Evolutionary conservation across 2,888 invertebrate species (phyloP), one percentile per base, ranked within the genome.

Genomic region (Petrophora chlorosata): DNA sequence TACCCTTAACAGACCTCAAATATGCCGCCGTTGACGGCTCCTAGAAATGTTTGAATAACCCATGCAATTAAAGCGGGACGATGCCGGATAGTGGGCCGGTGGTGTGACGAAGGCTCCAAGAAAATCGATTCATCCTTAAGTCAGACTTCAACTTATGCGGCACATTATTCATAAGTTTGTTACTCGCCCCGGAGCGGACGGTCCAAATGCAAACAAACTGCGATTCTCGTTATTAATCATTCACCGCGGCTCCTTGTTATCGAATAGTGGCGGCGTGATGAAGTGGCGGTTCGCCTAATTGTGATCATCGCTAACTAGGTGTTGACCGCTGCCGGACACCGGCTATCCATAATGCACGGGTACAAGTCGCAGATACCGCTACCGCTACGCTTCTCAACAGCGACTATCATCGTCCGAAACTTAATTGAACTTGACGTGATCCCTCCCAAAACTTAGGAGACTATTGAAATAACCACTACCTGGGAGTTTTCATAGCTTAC

Each of bases 161-260:
- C 75, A 76, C 75, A 83, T 81, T 86, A 87, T 86, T 87, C 87
- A 87, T 84, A 85, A 87, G 85, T 83, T 85, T 79, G 82, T 79
- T 78, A 76, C 73, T 74, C 71, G 66, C 70, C 67, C 51, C 61
- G 57, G 52, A 60, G 52, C 65, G 79, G 82, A 76, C 78, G 77
- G 79, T 75, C 70, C 65, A 69, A 80, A 79, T 70, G 78, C 83
- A 85, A 87, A 87, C 87, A 87, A 73, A 77, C 79, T 76, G 67
- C 71, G 77, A 72, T 76, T 76, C 77, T 65, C 56, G 72, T 79
- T 82, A 87, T 87, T 85, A 88, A 87, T 87, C 82, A 88, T 86
- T 85, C 82, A 82, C 69, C 61, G 41, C 43, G 59, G 67, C 73
- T 76, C 76, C 81, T 82, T 76, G 82, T 82, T 85, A 85, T 85